phyloP scores from a whole-genome alignment of 2,797 vertebrate genomes.

The Erethizon dorsatum region DNA sequence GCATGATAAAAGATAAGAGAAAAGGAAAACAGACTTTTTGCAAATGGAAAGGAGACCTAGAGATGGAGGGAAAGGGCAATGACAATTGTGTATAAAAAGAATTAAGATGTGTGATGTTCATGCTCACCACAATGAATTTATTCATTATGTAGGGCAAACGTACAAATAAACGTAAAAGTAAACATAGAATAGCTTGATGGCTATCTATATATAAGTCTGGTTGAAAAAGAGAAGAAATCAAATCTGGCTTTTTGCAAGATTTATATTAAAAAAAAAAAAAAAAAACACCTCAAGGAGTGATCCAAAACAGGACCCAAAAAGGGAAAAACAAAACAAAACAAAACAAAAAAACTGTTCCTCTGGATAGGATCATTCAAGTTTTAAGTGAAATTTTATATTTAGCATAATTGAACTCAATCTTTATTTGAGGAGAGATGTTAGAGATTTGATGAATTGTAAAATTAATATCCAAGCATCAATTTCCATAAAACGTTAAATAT shows the following conservation, averaged over 20 bases:
- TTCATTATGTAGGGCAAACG: background rate
- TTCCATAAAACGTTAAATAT: background rate
- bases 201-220: background rate
- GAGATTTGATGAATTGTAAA: background rate
- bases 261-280: background rate
- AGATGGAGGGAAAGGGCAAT: background rate
- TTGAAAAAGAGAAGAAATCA: background rate
- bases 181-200: background rate
- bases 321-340: background rate
- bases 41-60: background rate
- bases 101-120: background rate
- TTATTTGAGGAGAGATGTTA: background rate
- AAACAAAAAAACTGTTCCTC: background rate
- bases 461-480: background rate
- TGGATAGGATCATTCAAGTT: background rate
- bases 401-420: background rate
- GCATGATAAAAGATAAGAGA: background rate
- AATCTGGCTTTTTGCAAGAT: conserved; percentile 6
- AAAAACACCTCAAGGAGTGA: background rate
- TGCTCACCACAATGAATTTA: background rate
- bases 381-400: background rate
- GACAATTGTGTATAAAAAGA: background rate
- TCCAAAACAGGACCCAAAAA: background rate
- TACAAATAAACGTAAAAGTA: background rate
- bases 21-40: background rate